Base-by-base conservation (phyloP, 2,113 vertebrate genomes). In the Loxodonta africana region DNA sequence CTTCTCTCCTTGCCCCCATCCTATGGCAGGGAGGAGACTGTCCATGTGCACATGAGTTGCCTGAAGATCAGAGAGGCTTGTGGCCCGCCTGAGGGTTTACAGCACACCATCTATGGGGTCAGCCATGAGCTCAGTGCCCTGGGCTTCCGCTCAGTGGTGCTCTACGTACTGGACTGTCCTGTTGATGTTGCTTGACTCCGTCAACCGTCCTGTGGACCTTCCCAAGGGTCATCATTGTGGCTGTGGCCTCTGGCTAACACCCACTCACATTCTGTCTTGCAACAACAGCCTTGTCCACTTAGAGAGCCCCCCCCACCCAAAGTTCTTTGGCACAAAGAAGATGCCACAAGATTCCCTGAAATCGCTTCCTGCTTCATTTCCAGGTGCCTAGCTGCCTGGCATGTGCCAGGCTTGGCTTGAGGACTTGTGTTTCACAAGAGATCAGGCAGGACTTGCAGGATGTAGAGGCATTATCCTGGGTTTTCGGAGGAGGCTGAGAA, bases 351-450 rank as follows among this genome's bases (percentile, higher is more conserved):
- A 90, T 91, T 90, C 28, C 11, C 37, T 95, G 90, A 95, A 92
- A 74, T 78, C 48, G 73, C 18, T 83, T 91, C 80, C 91, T 63
- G 74, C 92, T 89, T 85, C 62, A 57, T 87, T 91, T 76, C 89
- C 60, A 96, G 85, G 95, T 95, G 71, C 93, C 90, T 48, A 73
- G 85, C 84, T 91, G 88, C 94, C 94, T 93, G 93, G 94, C 87
- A 63, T 21, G 77, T 15, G 81, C 91, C 87, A 74, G 81, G 41
- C 18, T 63, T 95, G 96, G 71, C 95, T 90, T 25, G 18, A 80
- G 77, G 88, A 84, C 77, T 87, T 97, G 93, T 95, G 96, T 98
- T 93, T 84, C 96, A 82, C 65, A 95, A 95, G 93, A 88, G 84
- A 67, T n/a, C 20, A n/a, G 83, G 88, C 53, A 84, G 94, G 81